phyloP scores from a whole-genome alignment of 2,888 invertebrate species.

The Troides oblongomaculatus region DNA sequence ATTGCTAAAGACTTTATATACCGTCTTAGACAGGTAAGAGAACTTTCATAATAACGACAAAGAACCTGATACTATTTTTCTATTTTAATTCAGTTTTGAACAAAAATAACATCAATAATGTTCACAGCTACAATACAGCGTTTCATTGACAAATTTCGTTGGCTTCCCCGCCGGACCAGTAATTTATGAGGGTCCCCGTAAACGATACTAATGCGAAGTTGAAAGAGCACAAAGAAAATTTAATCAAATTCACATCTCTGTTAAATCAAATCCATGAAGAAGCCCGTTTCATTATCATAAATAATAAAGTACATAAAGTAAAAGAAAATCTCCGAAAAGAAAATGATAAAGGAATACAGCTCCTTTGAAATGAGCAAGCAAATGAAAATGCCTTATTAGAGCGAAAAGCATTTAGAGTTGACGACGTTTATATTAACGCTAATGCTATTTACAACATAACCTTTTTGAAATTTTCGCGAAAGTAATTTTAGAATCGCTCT shows the following conservation, averaged over 20 bases:
- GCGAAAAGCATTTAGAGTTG: neutral
- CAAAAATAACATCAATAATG: too few relatives aligned
- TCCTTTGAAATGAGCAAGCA: conserved; percentile 4
- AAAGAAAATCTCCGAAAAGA: neutral
- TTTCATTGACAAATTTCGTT: too few relatives aligned
- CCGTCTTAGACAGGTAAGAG: too few relatives aligned
- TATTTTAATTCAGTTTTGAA: too few relatives aligned
- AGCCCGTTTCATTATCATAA: conserved; percentile 4
- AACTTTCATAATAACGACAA: too few relatives aligned
- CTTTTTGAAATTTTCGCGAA: too few relatives aligned
- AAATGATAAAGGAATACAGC: conserved; percentile 3
- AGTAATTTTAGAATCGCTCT: too few relatives aligned
- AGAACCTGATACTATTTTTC: too few relatives aligned
- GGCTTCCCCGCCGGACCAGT: too few relatives aligned
- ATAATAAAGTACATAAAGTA: conserved; percentile 1
- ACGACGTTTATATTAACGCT: neutral
- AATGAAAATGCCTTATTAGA: conserved; percentile 1
- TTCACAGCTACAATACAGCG: too few relatives aligned
- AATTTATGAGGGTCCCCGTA: neutral
- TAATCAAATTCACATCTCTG: neutral
- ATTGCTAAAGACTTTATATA: too few relatives aligned
- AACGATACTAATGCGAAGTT: neutral
- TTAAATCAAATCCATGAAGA: conserved; percentile 6
- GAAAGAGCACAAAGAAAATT: neutral
- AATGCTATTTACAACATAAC: too few relatives aligned